phyloP scores from a whole-genome alignment of 2,888 invertebrate genomes.

The Bembecia ichneumoniformis region DNA sequence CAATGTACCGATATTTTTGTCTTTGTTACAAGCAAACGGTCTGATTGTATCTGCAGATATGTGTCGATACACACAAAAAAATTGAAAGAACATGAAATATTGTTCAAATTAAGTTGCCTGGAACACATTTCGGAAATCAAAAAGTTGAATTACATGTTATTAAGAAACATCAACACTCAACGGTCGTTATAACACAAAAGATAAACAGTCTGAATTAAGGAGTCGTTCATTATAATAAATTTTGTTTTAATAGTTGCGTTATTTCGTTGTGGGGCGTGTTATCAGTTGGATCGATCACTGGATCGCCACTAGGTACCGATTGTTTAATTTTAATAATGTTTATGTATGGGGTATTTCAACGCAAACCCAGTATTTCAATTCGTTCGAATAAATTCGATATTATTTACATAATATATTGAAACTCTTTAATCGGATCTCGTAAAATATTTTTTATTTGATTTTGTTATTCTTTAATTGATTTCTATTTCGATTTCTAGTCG shows the following conservation, averaged over 20 bases:
- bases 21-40: too few relatives aligned
- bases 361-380: slow-evolving; percentile 1
- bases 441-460: too few relatives aligned
- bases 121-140: slow-evolving; percentile 61
- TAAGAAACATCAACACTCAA: slow-evolving; percentile 64
- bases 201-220: slow-evolving; percentile 67
- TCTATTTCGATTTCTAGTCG: too few relatives aligned
- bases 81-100: slow-evolving; percentile 23
- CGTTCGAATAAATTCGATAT: too few relatives aligned
- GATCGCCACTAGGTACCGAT: slow-evolving; percentile 43
- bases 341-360: slow-evolving; percentile 4
- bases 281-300: slow-evolving; percentile 42
- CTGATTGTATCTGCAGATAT: too few relatives aligned
- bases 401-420: too few relatives aligned
- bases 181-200: slow-evolving; percentile 65
- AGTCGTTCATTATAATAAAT: slow-evolving; percentile 60
- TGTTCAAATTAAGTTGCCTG: slow-evolving; percentile 51
- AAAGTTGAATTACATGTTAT: slow-evolving; percentile 67
- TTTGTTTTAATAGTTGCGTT: slow-evolving; percentile 58
- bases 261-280: slow-evolving; percentile 48
- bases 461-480: too few relatives aligned
- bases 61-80: too few relatives aligned
- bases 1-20: too few relatives aligned
- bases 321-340: slow-evolving; percentile 38
- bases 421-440: too few relatives aligned